These are phyloP conservation scores for Hippocampus abdominalis DNA, from an alignment of 2,113 vertebrate genomes.

Conservation along the genomic window DNA sequence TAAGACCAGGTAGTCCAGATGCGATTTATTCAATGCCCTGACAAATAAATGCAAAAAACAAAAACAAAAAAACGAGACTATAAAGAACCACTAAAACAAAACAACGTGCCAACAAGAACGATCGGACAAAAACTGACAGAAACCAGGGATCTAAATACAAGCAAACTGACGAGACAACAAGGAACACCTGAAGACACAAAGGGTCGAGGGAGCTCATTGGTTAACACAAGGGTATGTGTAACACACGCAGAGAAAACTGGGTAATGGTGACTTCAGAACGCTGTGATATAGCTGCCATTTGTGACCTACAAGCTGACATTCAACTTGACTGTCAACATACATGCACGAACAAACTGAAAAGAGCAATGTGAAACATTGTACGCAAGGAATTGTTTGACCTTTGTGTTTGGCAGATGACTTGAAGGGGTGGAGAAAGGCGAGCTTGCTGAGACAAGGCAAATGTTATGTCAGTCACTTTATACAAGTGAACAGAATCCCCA, in stretches of 20 bases:
- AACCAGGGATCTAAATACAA: too few species aligned
- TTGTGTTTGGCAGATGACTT: conserved; percentile 52
- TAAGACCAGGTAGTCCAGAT: too few species aligned
- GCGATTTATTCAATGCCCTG: too few species aligned
- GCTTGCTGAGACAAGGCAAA: conserved; percentile 47
- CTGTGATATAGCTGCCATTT: conserved; percentile 37
- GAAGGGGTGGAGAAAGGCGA: conserved; percentile 54
- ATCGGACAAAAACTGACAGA: too few species aligned
- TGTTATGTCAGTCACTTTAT: conserved; percentile 42
- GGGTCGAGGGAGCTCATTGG: too few species aligned
- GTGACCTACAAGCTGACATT: conserved; percentile 61
- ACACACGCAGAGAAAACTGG: conserved; percentile 18
- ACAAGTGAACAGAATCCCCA: conserved; percentile 9
- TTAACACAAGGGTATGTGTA: background rate
- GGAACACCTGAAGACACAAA: too few species aligned
- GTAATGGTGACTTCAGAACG: conserved; percentile 50
- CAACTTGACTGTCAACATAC: conserved; percentile 24
- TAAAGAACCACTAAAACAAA: too few species aligned
- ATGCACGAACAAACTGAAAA: conserved; percentile 30
- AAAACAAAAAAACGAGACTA: too few species aligned
- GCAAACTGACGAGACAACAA: too few species aligned
- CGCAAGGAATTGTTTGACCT: conserved; percentile 66
- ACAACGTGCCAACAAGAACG: too few species aligned
- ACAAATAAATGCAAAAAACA: too few species aligned
- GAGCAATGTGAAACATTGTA: conserved; percentile 53